Percentiles rank a stretch among this genome's conserved stretches.
Evolutionary conservation across 2,888 invertebrate genomes (phyloP).

Genomic region (Anorthoa munda): DNA sequence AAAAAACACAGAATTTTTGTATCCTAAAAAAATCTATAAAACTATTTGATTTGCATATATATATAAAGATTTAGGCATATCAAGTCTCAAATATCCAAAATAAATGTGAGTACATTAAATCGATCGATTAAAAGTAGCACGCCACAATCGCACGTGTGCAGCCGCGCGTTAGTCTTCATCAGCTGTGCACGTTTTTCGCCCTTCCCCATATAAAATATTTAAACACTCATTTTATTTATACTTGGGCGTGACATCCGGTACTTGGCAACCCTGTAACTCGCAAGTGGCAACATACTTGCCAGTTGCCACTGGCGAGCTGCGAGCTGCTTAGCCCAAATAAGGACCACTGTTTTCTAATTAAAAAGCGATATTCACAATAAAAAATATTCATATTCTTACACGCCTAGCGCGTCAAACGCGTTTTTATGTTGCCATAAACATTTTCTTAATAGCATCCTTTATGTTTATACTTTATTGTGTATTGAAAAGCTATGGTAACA

Average conservation of each 20-base stretch:
- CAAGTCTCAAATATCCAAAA: neutral
- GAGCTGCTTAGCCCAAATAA: conserved; percentile 67
- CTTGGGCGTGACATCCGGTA: conserved; percentile 48
- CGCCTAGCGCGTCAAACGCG: conserved; percentile 59
- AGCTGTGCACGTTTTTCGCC: conserved; percentile 54
- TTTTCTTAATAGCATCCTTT: conserved; percentile 59
- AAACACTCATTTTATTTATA: conserved; percentile 62
- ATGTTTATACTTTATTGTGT: conserved; percentile 50
- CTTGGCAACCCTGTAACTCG: conserved; percentile 39
- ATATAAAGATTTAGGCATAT: neutral
- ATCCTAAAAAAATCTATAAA: too few relatives aligned
- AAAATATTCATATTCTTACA: conserved; percentile 61
- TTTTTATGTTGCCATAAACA: conserved; percentile 59
- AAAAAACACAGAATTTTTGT: too few relatives aligned
- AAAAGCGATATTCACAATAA: conserved; percentile 62
- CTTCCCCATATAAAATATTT: conserved; percentile 61
- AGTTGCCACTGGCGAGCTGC: neutral
- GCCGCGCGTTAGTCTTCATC: conserved; percentile 47
- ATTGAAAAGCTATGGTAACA: conserved; percentile 54
- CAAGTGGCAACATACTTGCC: conserved; percentile 68
- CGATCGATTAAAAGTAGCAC: conserved; percentile 3
- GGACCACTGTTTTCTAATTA: conserved; percentile 70
- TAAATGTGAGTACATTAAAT: neutral
- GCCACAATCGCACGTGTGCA: conserved; percentile 25
- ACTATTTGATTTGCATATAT: too few relatives aligned